phyloP scores from a whole-genome alignment of 2,888 invertebrate species.

The Meloe dianella region DNA sequence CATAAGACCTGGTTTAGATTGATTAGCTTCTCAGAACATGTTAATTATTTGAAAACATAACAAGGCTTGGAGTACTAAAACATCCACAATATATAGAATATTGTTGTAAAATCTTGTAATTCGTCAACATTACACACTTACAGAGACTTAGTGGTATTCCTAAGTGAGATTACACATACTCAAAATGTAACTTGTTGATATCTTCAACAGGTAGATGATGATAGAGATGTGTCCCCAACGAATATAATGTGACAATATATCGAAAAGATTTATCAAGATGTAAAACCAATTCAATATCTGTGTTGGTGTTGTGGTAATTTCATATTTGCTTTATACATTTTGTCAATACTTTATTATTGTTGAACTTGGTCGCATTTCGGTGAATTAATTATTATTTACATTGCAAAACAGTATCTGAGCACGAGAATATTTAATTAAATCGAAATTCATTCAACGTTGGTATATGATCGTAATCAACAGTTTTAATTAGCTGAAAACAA shows the following conservation, averaged over 20 bases:
- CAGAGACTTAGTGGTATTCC: neutral
- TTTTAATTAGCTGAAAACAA: conserved; percentile 4
- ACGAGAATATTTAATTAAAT: neutral
- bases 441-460: neutral
- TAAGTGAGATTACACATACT: neutral
- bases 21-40: neutral
- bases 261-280: too few relatives aligned
- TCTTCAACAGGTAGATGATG: neutral
- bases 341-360: too few relatives aligned
- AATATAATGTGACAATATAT: neutral
- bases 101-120: too few relatives aligned
- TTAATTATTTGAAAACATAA: neutral
- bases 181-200: conserved; percentile 4
- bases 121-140: neutral
- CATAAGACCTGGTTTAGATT: neutral
- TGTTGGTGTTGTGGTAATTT: too few relatives aligned
- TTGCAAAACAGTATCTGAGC: neutral
- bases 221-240: too few relatives aligned
- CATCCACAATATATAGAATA: too few relatives aligned
- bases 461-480: neutral
- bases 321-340: too few relatives aligned
- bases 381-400: neutral
- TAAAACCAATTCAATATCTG: too few relatives aligned
- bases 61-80: too few relatives aligned
- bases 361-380: too few relatives aligned